phyloP scores from a whole-genome alignment of 2,797 vertebrate species.

The Parambassis ranga region DNA sequence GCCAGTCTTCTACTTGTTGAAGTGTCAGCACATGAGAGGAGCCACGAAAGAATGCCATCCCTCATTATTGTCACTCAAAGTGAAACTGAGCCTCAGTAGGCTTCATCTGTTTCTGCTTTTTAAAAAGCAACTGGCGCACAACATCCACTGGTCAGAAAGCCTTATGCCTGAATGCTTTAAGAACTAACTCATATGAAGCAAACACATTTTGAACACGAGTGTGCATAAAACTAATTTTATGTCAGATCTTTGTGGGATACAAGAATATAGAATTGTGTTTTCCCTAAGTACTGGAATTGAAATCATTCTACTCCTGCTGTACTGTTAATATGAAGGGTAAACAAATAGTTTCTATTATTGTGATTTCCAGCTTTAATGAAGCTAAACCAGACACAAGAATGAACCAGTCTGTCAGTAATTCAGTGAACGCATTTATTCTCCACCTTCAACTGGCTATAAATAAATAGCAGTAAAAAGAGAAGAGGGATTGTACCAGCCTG shows the following conservation, averaged over 20 bases:
- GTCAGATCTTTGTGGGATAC: no score
- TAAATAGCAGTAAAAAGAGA: constrained; percentile 68
- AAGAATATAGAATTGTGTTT: neutral
- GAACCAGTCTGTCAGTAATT: constrained; percentile 55
- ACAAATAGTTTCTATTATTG: constrained; percentile 30
- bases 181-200: no score
- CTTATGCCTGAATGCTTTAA: no score
- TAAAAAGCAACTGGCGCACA: neutral
- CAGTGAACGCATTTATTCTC: constrained; percentile 60
- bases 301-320: neutral
- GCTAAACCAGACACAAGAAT: constrained; percentile 39
- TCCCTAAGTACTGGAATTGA: neutral
- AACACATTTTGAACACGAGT: no score
- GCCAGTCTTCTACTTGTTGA: constrained; percentile 7
- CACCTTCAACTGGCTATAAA: constrained; percentile 63
- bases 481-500: constrained; percentile 53
- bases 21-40: constrained; percentile 15
- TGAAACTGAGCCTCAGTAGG: neutral
- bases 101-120: constrained; percentile 8
- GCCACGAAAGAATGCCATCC: neutral
- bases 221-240: no score
- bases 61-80: neutral
- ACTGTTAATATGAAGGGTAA: constrained; percentile 9
- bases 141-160: neutral
- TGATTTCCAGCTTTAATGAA: constrained; percentile 33